Evolutionary conservation across 2,113 vertebrate species (phyloP).

Genomic region (Nibea coibor): DNA sequence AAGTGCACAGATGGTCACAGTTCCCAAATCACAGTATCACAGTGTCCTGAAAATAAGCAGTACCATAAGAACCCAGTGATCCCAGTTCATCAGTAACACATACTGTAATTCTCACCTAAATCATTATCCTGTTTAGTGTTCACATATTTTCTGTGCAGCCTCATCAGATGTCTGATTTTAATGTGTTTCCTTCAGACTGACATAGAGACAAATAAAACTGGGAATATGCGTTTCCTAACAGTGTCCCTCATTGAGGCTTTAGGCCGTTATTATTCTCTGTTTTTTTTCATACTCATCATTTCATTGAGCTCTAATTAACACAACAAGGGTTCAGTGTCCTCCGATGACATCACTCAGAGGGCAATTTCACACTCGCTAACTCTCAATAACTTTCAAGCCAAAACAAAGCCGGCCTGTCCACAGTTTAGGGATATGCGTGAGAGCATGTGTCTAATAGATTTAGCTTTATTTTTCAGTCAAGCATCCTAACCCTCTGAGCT

Average conservation of each 20-base stretch:
- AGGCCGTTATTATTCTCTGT: slow-evolving; percentile 53
- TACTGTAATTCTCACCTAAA: slow-evolving; percentile 41
- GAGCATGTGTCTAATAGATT: slow-evolving; percentile 58
- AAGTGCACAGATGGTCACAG: slow-evolving; percentile 43
- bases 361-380: slow-evolving; percentile 79
- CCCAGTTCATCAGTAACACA: slow-evolving; percentile 47
- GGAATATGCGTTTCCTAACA: slow-evolving; percentile 39
- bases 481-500: slow-evolving; percentile 36
- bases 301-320: slow-evolving; percentile 76
- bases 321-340: slow-evolving; percentile 77
- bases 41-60: slow-evolving; percentile 37
- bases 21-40: slow-evolving; percentile 36
- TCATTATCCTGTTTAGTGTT: slow-evolving; percentile 34
- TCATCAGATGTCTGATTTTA: slow-evolving; percentile 24
- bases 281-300: slow-evolving; percentile 64
- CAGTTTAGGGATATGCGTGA: slow-evolving; percentile 63
- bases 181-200: slow-evolving; percentile 28
- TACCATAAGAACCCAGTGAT: slow-evolving; percentile 40
- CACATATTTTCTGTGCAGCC: not conserved
- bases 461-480: slow-evolving; percentile 26
- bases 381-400: slow-evolving; percentile 73
- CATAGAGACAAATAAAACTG: slow-evolving; percentile 38
- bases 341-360: slow-evolving; percentile 76
- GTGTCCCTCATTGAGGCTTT: slow-evolving; percentile 62
- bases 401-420: slow-evolving; percentile 75